Percentiles rank a stretch among this genome's conserved stretches.
These are phyloP conservation scores for Megaustenia siamemsis DNA, from an alignment of 2,888 invertebrate species.

Conservation along the genomic window DNA sequence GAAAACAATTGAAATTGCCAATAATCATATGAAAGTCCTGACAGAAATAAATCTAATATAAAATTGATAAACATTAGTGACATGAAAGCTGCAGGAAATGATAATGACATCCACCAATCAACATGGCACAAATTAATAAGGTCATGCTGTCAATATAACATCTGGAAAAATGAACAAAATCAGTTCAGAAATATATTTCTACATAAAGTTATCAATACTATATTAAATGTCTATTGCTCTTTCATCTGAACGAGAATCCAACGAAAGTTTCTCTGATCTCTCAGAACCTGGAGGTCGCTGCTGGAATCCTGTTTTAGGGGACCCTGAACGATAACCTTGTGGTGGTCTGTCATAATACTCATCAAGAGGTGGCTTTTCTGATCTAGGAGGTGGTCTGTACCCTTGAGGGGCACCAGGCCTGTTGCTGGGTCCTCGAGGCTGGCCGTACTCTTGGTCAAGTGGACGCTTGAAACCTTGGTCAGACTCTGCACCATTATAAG, in stretches of 20 bases:
- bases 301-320: not conserved
- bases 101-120: no score
- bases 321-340: slow-evolving; percentile 4
- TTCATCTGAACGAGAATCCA: not conserved
- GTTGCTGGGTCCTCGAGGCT: not conserved
- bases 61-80: no score
- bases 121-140: no score
- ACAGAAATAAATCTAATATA: no score
- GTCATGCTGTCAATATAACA: no score
- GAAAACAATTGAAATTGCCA: no score
- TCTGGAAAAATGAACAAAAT: no score
- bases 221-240: slow-evolving; percentile 27
- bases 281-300: not conserved
- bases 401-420: slow-evolving; percentile 13
- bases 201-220: no score
- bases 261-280: not conserved
- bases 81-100: no score
- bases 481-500: slow-evolving; percentile 17
- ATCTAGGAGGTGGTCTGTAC: slow-evolving; percentile 26
- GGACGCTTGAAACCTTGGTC: slow-evolving; percentile 38
- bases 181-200: no score
- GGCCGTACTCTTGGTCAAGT: slow-evolving; percentile 18
- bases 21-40: no score
- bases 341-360: slow-evolving; percentile 35
- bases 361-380: slow-evolving; percentile 40